Conservation (phyloP, 2,113 vertebrate species). For the Speoplatyrhinus poulsoni region DNA sequence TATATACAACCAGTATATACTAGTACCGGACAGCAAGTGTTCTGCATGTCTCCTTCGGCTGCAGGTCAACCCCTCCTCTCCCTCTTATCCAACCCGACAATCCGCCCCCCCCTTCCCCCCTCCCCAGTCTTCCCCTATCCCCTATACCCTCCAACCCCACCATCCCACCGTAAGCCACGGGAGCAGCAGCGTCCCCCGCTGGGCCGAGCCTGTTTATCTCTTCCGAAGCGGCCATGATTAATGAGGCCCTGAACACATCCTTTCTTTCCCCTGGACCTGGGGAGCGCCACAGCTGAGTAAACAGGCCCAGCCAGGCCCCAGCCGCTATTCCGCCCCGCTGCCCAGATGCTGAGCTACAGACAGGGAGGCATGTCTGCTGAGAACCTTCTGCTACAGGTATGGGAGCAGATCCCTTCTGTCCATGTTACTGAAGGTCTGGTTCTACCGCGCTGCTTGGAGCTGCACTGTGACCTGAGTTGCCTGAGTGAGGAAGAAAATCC, state of each 20-base stretch:
- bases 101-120: slow-evolving; percentile 28
- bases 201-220: slow-evolving; percentile 80
- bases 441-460: background rate
- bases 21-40: slow-evolving; percentile 72
- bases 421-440: background rate
- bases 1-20: background rate
- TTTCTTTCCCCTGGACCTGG: slow-evolving; percentile 78
- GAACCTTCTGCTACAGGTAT: slow-evolving; percentile 67
- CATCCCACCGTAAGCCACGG: slow-evolving; percentile 33
- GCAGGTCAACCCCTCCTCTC: slow-evolving; percentile 36
- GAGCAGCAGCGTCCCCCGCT: slow-evolving; percentile 71
- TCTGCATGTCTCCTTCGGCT: slow-evolving; percentile 69
- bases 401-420: slow-evolving; percentile 11
- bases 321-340: slow-evolving; percentile 38
- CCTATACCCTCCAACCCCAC: slow-evolving; percentile 15
- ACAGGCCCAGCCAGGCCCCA: slow-evolving; percentile 65
- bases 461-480: slow-evolving; percentile 14
- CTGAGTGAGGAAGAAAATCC: slow-evolving; percentile 14
- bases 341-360: slow-evolving; percentile 43
- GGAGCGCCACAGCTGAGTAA: slow-evolving; percentile 88
- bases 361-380: slow-evolving; percentile 30
- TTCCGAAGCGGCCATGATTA: slow-evolving; percentile 84
- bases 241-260: slow-evolving; percentile 85
- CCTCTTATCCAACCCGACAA: background rate
- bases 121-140: slow-evolving; percentile 28